Base-by-base conservation (phyloP, 2,113 vertebrate genomes). In the Urocolius indicus region DNA sequence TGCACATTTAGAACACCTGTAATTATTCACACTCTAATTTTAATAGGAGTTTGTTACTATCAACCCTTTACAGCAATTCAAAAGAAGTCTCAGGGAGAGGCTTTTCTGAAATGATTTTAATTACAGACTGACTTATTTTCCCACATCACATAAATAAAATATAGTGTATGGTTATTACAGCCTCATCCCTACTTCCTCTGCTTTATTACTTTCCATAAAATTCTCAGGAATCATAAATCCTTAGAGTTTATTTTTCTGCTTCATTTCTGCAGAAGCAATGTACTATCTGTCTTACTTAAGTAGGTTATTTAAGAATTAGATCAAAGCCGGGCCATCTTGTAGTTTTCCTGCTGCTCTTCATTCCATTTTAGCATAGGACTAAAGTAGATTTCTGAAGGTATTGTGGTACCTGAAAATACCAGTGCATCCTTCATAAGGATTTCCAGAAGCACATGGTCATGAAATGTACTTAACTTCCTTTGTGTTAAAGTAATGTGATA, bases 41-140 rank as follows among this genome's bases (percentile, higher is more conserved):
- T 89, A 71, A 46, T n/a, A 84, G 57, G 8, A n/a, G 38, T 48
- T 81, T 55, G 10, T 71, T 84, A 46, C 34, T 63, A 7, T 92
- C 51, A 43, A 11, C 22, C 10, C 20, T 20, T 86, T 61, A 45
- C 2, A 90, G 59, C 36, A 78, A 81, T 77, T 86, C 32, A 59
- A 52, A 71, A 84, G 75, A 36, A 11, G 4, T 81, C 16, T 88
- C 38, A 21, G 20, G 46, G 61, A 75, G 73, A 87, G 48, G 16
- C 66, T 92, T 94, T 89, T 32, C 15, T 54, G 65, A 81, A 92
- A 91, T 87, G 65, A 67, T 29, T 81, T 77, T 57, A 59, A 79
- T 89, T 84, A 49, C 61, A 75, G 22, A 32, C 26, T 26, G 23
- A 63, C 11, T 49, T 91, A 30, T 68, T 92, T 94, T 75, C 52